Evolutionary conservation across 2,797 vertebrate genomes (phyloP).

Genomic region (Alosa sapidissima): DNA sequence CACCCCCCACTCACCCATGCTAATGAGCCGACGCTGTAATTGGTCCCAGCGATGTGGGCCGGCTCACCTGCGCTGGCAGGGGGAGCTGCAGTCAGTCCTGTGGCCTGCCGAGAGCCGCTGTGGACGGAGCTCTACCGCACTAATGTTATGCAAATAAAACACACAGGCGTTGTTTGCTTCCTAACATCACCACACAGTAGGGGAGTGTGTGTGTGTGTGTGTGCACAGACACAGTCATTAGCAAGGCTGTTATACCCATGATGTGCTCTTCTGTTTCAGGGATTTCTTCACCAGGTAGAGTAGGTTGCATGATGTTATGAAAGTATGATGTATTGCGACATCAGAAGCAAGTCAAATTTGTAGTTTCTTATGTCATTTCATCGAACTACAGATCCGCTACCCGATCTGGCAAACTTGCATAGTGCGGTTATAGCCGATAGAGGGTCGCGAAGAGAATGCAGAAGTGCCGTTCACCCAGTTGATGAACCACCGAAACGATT

Average conservation of each 20-base stretch:
- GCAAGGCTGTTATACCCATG: not conserved
- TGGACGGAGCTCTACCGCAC: slow-evolving; percentile 39
- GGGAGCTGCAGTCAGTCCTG: slow-evolving; percentile 68
- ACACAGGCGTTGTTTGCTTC: slow-evolving; percentile 70
- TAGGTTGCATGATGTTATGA: too few relatives aligned
- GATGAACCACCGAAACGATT: too few relatives aligned
- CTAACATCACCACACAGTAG: slow-evolving; percentile 54
- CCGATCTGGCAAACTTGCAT: too few relatives aligned
- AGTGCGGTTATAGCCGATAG: too few relatives aligned
- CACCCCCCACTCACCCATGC: slow-evolving; percentile 24
- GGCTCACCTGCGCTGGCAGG: slow-evolving; percentile 72
- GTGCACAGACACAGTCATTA: not conserved
- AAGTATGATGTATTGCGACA: too few relatives aligned
- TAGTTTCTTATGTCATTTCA: too few relatives aligned
- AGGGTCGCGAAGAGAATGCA: too few relatives aligned
- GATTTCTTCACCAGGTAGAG: not conserved
- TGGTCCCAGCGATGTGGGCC: slow-evolving; percentile 77
- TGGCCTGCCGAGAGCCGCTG: slow-evolving; percentile 64
- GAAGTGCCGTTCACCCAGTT: too few relatives aligned
- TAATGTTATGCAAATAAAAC: slow-evolving; percentile 76
- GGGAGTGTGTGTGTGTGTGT: not conserved
- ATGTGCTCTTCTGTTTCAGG: not conserved
- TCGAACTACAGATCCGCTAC: too few relatives aligned
- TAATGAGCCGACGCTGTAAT: slow-evolving; percentile 73
- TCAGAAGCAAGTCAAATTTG: too few relatives aligned